Base-by-base conservation (phyloP, 2,888 invertebrate species). In the Ophion ellenae region DNA sequence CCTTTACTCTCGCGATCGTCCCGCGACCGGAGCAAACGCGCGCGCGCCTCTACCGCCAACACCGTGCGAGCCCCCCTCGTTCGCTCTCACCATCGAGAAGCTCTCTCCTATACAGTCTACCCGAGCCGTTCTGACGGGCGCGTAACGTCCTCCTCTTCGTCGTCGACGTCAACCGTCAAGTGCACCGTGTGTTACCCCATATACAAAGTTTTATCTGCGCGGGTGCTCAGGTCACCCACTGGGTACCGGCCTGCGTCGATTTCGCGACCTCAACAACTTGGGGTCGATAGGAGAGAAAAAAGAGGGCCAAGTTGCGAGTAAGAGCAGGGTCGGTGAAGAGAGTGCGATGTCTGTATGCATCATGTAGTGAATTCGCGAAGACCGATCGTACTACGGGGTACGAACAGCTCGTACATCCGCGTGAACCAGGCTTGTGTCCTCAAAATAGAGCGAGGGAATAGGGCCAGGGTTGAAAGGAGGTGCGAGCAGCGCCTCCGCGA, bases 31-130 rank as follows among this genome's bases (percentile, higher is more conserved):
- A 76, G 80, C 64, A 80, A 85, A 85, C 83, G 85, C 85, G 85
- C 85, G 85, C 85, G 85, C 84, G 84, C 84, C 83, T 83, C 80
- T 67, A 79, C 83, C 79, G 80, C 83, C 81, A 81, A 80, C 83
- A 84, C 80, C 75, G 80, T 70, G 81, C 32, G 80, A 59, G 70
- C 80, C 80, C 85, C 78, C 71, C 76, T 45, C 76, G 71, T 67
- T 59, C 74, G 40, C 67, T 79, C 81, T 81, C 69, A 32, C 61
- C 28, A 74, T 66, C 74, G 81, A 53, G 64, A 47, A 36, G 24
- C 69, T 83, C 70, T 73, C 86, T 85, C 88, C 88, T 84, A 87
- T 87, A 90, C 92, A 89, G 89, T 90, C 89, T 88, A 86, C 88
- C 86, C 85, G 77, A 86, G 83, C 86, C 71, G 81, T 81, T 80